Base-by-base conservation (phyloP, 2,113 vertebrate genomes). In the Atrichornis clamosus region DNA sequence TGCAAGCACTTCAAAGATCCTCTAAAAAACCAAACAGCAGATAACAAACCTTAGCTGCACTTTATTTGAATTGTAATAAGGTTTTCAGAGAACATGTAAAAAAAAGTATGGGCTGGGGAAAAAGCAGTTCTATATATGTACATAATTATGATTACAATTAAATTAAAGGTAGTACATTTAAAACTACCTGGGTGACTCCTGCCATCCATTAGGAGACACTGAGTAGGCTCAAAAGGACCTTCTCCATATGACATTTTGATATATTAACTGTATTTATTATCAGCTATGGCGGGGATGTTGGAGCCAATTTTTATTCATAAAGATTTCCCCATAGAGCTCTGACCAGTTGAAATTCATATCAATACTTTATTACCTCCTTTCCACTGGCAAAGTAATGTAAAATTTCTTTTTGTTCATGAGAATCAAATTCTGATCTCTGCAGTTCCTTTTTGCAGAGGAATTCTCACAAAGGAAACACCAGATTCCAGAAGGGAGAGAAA, bases 241-340 rank as follows among this genome's bases (percentile, higher is more conserved):
- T 65, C 50, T 68, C 59, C n/a, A 30, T 20, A 2, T 46, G 50
- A 77, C 39, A 87, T 49, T 81, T 46, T 64, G 52, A 84, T 42
- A 9, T 7, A 81, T 55, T 76, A 8, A 35, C 35, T 59, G n/a
- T 30, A 58, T 85, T 68, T 63, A 68, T 70, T 39, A 87, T 23
- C 58, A 74, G 72, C 55, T 37, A 10, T 2, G 4, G 44, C 3
- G 1, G 26, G 16, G 37, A 80, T 2, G 1, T 2, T 53, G 26
- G 59, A 80, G 33, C 3, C 10, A 23, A n/a, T 39, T 88, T 76
- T 73, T 68, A 46, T 83, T 42, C 46, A 21, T 13, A 27, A 76
- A 55, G n/a, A 37, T 17, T 53, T 27, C n/a, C 53, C 32, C 59
- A 32, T 21, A 52, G 60, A 67, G 39, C 35, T 53, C 56, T 79